phyloP scores from a whole-genome alignment of 2,113 vertebrate species.

The Carassius gibelio region DNA sequence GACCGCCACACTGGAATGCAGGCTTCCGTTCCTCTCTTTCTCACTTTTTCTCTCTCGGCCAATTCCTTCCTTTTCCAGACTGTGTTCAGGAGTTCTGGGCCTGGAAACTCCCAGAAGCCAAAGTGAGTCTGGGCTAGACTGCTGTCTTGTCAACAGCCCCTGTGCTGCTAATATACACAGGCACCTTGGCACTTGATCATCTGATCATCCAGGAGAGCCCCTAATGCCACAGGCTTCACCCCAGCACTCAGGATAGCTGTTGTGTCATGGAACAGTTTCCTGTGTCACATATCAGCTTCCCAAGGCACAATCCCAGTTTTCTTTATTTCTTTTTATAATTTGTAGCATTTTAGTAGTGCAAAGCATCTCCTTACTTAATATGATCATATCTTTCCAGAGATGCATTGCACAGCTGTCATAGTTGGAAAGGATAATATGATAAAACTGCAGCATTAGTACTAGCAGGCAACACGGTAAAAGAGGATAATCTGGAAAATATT shows the following conservation, averaged over 20 bases:
- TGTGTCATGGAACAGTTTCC: constrained; percentile 16
- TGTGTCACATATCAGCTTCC: background rate
- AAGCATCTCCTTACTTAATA: background rate
- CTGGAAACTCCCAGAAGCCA: constrained; percentile 48
- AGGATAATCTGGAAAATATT: constrained; percentile 31
- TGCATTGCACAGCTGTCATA: background rate
- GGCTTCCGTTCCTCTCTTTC: constrained; percentile 20
- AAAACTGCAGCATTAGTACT: no score
- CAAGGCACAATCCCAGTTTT: background rate
- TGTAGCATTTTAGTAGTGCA: background rate
- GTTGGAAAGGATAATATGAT: background rate
- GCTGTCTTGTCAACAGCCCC: constrained; percentile 35
- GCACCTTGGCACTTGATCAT: background rate
- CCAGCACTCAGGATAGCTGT: constrained; percentile 5
- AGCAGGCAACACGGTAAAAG: background rate
- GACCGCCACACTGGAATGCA: constrained; percentile 47
- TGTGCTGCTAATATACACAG: constrained; percentile 34
- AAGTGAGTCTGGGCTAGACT: constrained; percentile 28
- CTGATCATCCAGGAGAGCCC: constrained; percentile 1
- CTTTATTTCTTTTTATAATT: background rate
- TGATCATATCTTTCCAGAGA: constrained; percentile 17
- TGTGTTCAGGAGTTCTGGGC: constrained; percentile 29
- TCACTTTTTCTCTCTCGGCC: constrained; percentile 6
- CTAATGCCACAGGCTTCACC: constrained; percentile 1
- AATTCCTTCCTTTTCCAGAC: background rate